These are phyloP conservation scores for Drosophila melanica DNA, from an alignment of 1,140 invertebrate species.

Conservation along the genomic window DNA sequence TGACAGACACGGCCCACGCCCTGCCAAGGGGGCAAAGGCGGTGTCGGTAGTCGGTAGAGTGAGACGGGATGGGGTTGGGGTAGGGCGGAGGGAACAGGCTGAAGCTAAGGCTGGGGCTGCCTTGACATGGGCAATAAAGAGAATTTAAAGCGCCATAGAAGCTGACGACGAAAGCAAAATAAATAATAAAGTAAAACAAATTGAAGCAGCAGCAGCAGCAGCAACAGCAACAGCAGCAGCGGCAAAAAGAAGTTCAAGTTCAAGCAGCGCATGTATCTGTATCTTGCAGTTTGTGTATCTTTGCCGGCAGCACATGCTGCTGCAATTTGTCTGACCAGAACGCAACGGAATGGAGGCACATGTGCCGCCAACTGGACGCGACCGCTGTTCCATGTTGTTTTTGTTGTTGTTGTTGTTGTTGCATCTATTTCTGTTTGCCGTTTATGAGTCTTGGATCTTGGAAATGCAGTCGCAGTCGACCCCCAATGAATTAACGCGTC, in stretches of 20 bases:
- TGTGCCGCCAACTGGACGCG: slow-evolving; percentile 71
- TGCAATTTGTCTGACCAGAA: slow-evolving; percentile 56
- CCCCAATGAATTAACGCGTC: slow-evolving; percentile 70
- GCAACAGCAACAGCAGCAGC: slow-evolving; percentile 19
- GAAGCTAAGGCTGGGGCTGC: slow-evolving; percentile 19
- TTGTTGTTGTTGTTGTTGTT: slow-evolving; percentile 22
- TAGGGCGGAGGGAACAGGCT: too few relatives aligned
- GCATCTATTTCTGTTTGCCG: slow-evolving; percentile 58
- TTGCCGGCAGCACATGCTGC: slow-evolving; percentile 11
- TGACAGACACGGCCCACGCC: slow-evolving; percentile 42
- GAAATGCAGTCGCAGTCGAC: slow-evolving; percentile 45
- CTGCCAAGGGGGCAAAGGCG: slow-evolving; percentile 7
- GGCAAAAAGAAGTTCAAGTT: slow-evolving; percentile 76
- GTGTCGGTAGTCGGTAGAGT: too few relatives aligned
- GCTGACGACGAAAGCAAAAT: slow-evolving; percentile 47
- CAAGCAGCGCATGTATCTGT: slow-evolving; percentile 59
- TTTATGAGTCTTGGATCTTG: slow-evolving; percentile 32
- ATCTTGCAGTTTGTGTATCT: slow-evolving; percentile 52
- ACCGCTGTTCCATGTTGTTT: slow-evolving; percentile 9
- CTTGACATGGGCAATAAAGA: slow-evolving; percentile 75
- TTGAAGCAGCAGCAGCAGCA: slow-evolving; percentile 31
- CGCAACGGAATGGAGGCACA: slow-evolving; percentile 24
- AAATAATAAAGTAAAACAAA: slow-evolving; percentile 73
- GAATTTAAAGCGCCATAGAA: slow-evolving; percentile 72
- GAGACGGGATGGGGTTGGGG: not conserved